Evolutionary conservation across 2,888 invertebrate species (phyloP).

Genomic region (Hemistola chrysoprasaria): DNA sequence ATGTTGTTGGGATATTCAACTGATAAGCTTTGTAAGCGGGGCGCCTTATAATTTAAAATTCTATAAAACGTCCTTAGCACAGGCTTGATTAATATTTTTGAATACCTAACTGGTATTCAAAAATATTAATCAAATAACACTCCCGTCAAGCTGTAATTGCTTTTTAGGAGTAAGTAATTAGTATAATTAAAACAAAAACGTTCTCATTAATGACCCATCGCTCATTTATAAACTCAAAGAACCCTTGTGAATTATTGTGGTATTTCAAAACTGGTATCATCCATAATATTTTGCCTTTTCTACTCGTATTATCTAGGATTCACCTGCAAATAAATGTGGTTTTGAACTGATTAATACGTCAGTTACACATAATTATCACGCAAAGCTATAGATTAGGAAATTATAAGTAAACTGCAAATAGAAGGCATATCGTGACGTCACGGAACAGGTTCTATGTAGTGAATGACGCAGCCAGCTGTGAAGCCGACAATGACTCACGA

Average conservation of each 20-base stretch:
- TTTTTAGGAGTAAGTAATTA: slow-evolving; percentile 35
- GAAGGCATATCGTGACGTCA: slow-evolving; percentile 39
- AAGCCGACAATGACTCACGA: slow-evolving; percentile 61
- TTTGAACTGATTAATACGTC: slow-evolving; percentile 23
- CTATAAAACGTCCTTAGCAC: too few species aligned
- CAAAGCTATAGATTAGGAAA: slow-evolving; percentile 22
- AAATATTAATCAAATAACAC: slow-evolving; percentile 39
- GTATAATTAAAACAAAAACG: slow-evolving; percentile 31
- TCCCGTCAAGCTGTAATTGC: slow-evolving; percentile 33
- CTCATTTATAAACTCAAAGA: too few species aligned
- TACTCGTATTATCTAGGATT: too few species aligned
- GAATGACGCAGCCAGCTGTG: slow-evolving; percentile 73
- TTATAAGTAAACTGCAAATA: slow-evolving; percentile 32
- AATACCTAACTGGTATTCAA: too few species aligned
- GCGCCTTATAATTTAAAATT: too few species aligned
- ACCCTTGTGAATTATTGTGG: too few species aligned
- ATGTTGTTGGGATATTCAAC: too few species aligned
- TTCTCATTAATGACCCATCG: slow-evolving; percentile 35
- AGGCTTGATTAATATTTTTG: too few species aligned
- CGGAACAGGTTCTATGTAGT: slow-evolving; percentile 41
- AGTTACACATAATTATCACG: slow-evolving; percentile 24
- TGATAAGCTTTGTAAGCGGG: too few species aligned
- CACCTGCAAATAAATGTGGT: too few species aligned
- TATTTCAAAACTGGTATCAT: too few species aligned
- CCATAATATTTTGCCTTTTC: too few species aligned